A percentile compares a stretch with the other conserved stretches of the same genome.
These are phyloP conservation scores for Hypanus sabinus DNA, from an alignment of 2,113 vertebrate species.

Conservation along the genomic window DNA sequence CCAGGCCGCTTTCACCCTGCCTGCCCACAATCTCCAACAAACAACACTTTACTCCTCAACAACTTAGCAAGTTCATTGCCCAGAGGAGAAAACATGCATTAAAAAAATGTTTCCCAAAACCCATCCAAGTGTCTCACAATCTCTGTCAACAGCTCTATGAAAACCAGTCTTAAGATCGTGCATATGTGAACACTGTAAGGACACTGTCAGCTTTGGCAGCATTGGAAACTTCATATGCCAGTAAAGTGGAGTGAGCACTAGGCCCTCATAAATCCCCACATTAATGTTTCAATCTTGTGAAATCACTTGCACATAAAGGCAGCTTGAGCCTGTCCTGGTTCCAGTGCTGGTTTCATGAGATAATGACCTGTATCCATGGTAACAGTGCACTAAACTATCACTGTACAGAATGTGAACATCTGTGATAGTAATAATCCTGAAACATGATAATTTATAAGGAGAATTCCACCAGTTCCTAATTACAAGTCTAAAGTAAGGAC, in stretches of 20 bases:
- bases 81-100: background rate
- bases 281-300: background rate
- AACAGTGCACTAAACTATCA: background rate
- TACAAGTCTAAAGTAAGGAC: background rate
- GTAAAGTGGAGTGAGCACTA: background rate
- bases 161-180: background rate
- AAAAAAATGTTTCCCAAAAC: background rate
- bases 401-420: background rate
- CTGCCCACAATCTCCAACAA: background rate
- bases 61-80: no score
- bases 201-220: background rate
- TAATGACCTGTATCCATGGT: conserved; percentile 26
- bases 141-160: background rate
- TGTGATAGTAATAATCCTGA: background rate
- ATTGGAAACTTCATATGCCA: background rate
- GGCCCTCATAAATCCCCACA: background rate
- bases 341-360: conserved; percentile 6
- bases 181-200: background rate
- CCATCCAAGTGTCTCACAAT: background rate
- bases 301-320: conserved; percentile 26
- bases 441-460: conserved; percentile 23
- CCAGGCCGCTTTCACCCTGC: background rate
- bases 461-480: background rate
- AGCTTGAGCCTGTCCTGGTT: background rate
- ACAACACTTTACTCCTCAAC: no score